Percentiles rank a stretch among this genome's conserved stretches.
Evolutionary conservation across 2,888 invertebrate genomes (phyloP).

Genomic region (Leucophora obtusa): DNA sequence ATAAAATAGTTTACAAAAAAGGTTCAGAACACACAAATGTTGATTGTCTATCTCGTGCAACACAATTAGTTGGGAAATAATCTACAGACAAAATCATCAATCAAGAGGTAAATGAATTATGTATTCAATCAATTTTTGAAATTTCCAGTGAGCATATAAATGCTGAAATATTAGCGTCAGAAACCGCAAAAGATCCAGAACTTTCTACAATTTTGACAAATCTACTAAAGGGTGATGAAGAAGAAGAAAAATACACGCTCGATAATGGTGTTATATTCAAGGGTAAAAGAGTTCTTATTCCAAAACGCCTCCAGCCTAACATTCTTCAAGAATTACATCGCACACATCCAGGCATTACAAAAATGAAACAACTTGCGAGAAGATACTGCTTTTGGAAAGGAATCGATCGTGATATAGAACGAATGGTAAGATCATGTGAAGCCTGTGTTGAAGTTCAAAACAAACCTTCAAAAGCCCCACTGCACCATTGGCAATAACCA

Average conservation of each 20-base stretch:
- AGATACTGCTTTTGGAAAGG: conserved; percentile 69
- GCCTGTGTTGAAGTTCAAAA: conserved; percentile 43
- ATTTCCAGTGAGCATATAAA: conserved; percentile 41
- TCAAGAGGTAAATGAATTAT: conserved; percentile 15
- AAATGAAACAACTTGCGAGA: conserved; percentile 70
- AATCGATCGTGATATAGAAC: conserved; percentile 69
- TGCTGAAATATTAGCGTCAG: conserved; percentile 32
- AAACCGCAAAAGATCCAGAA: conserved; percentile 45
- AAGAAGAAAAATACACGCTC: conserved; percentile 39
- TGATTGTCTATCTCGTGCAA: conserved; percentile 53
- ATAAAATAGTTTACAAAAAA: conserved; percentile 47
- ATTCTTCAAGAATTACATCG: conserved; percentile 65
- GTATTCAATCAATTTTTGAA: conserved; percentile 24
- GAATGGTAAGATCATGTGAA: conserved; percentile 46
- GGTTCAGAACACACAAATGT: conserved; percentile 32
- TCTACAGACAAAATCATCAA: conserved; percentile 19
- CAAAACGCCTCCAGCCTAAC: conserved; percentile 49
- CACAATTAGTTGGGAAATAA: conserved; percentile 1
- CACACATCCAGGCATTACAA: conserved; percentile 69
- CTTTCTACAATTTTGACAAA: conserved; percentile 14
- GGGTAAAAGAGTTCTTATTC: conserved; percentile 63
- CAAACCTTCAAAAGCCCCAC: conserved; percentile 35
- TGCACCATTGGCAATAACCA: conserved; percentile 39
- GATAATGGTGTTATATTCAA: conserved; percentile 60
- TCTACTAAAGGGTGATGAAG: conserved; percentile 10